Percentiles rank a stretch among this genome's conserved stretches.
phyloP scores from a whole-genome alignment of 2,888 invertebrate genomes.

The Miltochrista miniata region DNA sequence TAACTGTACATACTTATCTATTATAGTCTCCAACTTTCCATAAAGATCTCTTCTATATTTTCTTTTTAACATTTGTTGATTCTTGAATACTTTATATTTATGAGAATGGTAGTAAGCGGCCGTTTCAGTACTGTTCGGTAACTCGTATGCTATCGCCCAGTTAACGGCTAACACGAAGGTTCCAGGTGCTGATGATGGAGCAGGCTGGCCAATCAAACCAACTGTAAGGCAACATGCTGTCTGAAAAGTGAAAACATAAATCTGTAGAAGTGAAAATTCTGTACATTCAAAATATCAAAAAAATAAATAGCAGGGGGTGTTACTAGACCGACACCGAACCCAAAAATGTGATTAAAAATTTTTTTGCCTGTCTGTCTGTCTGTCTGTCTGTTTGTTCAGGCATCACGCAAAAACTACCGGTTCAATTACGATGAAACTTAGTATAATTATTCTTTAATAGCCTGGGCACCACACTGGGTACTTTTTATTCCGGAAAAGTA shows the following conservation, averaged over 20 bases:
- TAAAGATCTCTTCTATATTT: conserved; percentile 87
- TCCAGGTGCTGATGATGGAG: conserved; percentile 70
- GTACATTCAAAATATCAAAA: too few relatives aligned
- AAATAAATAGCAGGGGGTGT: too few relatives aligned
- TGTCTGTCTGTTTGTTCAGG: too few relatives aligned
- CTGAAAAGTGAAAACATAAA: conserved; percentile 45
- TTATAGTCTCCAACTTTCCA: conserved; percentile 86
- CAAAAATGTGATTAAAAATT: too few relatives aligned
- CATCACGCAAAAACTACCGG: too few relatives aligned
- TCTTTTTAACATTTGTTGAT: conserved; percentile 76
- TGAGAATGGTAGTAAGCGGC: conserved; percentile 41
- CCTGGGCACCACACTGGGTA: too few relatives aligned
- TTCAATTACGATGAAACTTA: too few relatives aligned
- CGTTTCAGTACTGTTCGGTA: conserved; percentile 83
- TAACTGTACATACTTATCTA: conserved; percentile 87
- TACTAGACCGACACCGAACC: too few relatives aligned
- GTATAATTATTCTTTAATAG: too few relatives aligned
- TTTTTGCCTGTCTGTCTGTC: too few relatives aligned
- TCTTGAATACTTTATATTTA: conserved; percentile 1
- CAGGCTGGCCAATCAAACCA: conserved; percentile 72
- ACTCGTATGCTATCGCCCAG: conserved; percentile 87
- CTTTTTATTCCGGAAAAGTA: too few relatives aligned
- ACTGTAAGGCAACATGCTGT: conserved; percentile 86
- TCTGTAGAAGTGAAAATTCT: too few relatives aligned
- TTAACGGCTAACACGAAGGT: conserved; percentile 86